Evolutionary conservation across 2,113 vertebrate genomes (phyloP), one percentile per base, ranked within the genome.

Genomic region (Silurus asotus): DNA sequence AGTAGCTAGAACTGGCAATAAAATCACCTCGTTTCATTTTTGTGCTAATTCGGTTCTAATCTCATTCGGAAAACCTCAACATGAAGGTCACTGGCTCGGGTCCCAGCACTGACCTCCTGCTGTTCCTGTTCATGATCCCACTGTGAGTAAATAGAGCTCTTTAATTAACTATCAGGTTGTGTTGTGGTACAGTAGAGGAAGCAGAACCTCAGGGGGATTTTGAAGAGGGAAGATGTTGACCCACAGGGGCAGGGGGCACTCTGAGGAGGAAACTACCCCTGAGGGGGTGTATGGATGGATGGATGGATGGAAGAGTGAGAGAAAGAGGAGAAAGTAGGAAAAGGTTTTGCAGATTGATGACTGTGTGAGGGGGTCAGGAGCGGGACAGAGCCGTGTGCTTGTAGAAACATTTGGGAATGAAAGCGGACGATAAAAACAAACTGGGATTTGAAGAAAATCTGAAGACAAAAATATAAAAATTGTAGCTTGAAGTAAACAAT

Each of bases 231-330:
- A 55, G 62, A 55, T 78, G 85, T 69, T 70, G 80, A 87, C 64
- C 83, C 45, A 72, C 5, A 48, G 74, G 25, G 4, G 58, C 48
- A 70, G 83, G 84, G 64, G 81, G 61, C 37, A 13, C 45, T 74
- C 69, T 7, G 6, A 82, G 86, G 78, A 89, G 78, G 82, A 85
- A 87, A 77, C 62, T 53, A 75, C 28, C 79, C 79, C 14, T 74
- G 25, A 75, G 64, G 55, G 67, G 82, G 65, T 25, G 82, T 83
- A 48, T 48, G 67, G 53, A 74, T 83, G 67, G 53, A 62, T 80
- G 83, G 74, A 82, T 69, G 81, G 61, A 62, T 49, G 58, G n/a
- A 49, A 69, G 65, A 62, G 80, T 67, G 14, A 51, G 61, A 81
- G 28, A 64, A 67, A 37, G 81, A 23, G 76, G 81, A 81, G 85